A percentile compares a stretch with the other conserved stretches of the same genome.
These are phyloP conservation scores for Pteropus alecto DNA, from an alignment of 2,113 vertebrate species.

Conservation along the genomic window DNA sequence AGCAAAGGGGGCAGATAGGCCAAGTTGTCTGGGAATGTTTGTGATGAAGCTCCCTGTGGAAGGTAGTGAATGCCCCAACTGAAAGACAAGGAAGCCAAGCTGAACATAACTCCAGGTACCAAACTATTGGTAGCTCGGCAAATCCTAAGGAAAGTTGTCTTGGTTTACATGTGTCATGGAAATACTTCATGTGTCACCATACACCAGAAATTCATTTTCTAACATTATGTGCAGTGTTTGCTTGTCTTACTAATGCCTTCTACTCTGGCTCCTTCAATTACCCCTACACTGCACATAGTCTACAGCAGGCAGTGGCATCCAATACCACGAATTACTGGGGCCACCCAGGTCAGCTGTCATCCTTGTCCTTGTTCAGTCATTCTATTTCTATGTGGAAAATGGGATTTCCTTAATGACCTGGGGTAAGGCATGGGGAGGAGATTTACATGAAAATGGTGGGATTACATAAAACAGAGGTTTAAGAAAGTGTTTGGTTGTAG, in stretches of 20 bases:
- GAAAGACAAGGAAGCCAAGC: neutral
- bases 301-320: neutral
- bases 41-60: neutral
- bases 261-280: neutral
- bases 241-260: neutral
- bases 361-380: neutral
- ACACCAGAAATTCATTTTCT: neutral
- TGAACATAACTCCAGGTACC: neutral
- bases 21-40: neutral
- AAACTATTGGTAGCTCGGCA: neutral
- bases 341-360: neutral
- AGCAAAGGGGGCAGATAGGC: neutral
- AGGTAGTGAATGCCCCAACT: fast-evolving
- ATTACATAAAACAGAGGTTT: neutral
- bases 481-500: neutral
- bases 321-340: neutral
- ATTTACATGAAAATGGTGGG: neutral
- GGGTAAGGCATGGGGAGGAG: neutral
- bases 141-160: neutral
- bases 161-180: neutral
- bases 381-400: neutral
- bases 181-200: neutral
- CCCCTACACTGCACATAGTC: fast-evolving
- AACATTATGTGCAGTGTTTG: neutral
- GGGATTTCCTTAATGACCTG: neutral